A percentile compares a stretch with the other conserved stretches of the same genome.
These are phyloP conservation scores for Macaria notata DNA, from an alignment of 2,888 invertebrate genomes.

Conservation along the genomic window DNA sequence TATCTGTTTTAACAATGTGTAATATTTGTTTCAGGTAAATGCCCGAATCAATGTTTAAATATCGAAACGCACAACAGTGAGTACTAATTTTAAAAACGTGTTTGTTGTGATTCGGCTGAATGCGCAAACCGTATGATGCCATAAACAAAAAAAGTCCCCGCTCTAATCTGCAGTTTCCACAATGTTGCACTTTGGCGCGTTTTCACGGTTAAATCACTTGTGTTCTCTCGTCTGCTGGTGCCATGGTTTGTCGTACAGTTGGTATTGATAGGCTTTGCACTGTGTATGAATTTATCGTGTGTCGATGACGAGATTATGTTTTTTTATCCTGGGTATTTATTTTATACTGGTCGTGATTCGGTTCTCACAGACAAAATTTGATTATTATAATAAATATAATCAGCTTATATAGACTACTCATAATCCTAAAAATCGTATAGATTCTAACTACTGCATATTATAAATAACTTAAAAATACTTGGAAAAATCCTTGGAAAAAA, in stretches of 20 bases:
- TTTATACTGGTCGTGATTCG: too few relatives aligned
- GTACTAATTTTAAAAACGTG: too few relatives aligned
- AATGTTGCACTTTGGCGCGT: constrained; percentile 35
- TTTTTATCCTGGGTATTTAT: too few relatives aligned
- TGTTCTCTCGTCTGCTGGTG: background rate
- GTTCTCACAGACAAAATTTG: too few relatives aligned
- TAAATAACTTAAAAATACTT: too few relatives aligned
- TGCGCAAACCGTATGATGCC: background rate
- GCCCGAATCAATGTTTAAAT: background rate
- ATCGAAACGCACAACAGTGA: background rate
- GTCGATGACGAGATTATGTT: background rate
- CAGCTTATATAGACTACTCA: too few relatives aligned
- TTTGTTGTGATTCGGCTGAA: constrained; percentile 1
- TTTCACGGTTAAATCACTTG: constrained; percentile 21
- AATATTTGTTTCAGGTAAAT: constrained; percentile 13
- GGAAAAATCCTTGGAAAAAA: too few relatives aligned
- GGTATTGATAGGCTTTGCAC: background rate
- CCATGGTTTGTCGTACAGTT: background rate
- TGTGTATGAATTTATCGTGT: background rate
- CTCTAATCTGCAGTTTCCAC: constrained; percentile 37
- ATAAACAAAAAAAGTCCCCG: constrained; percentile 3
- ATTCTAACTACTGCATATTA: too few relatives aligned
- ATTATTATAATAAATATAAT: too few relatives aligned
- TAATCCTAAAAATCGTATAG: too few relatives aligned
- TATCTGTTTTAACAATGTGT: background rate